Base-by-base conservation (phyloP, 2,113 vertebrate species). In the Podarcis raffonei region DNA sequence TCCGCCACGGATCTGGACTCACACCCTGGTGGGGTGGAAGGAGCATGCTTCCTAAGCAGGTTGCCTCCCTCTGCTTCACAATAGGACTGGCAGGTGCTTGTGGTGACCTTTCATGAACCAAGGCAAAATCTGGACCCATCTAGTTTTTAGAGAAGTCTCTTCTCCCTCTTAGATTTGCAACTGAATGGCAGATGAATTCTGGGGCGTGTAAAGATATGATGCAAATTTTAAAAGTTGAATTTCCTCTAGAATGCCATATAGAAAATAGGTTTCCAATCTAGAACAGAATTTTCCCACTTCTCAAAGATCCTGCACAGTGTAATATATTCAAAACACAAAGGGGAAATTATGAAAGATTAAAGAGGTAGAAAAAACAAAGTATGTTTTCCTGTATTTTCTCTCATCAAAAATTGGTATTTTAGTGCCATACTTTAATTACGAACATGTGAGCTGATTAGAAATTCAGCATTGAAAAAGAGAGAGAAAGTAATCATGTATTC, bases 401-500 rank as follows among this genome's bases (percentile, higher is more conserved):
- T 74, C 25, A 39, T 59, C 68, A 72, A 71, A 25, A 81, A 30
- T 35, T 20, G 22, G 42, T 13, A 30, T 6, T 5, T 72, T 62
- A 65, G 27, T 87, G 69, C 30, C 68, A 72, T 74, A 59, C 80
- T 87, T 72, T 81, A 81, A 87, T 87, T 81, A 81, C 23, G n/a
- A 57, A 71, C 65, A 72, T 74, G 53, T n/a, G 2, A 74, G 27
- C 68, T 87, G 78, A 39, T 87, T 81, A 87, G 35, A 86, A 65
- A 78, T 66, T 35, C 48, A 3, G 37, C 5, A 65, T 22, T 83
- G 0, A 62, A 0, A 23, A 68, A 0, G 37, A 0, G 78, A 78
- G 83, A 89, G 8, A 85, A 91, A 93, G 79, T 66, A 84, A 77
- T 68, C 6, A 72, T 82, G 72, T 20, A 4, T n/a, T 89, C 7